These are phyloP conservation scores for Netelia inedita DNA, from an alignment of 2,888 invertebrate species.

Conservation along the genomic window DNA sequence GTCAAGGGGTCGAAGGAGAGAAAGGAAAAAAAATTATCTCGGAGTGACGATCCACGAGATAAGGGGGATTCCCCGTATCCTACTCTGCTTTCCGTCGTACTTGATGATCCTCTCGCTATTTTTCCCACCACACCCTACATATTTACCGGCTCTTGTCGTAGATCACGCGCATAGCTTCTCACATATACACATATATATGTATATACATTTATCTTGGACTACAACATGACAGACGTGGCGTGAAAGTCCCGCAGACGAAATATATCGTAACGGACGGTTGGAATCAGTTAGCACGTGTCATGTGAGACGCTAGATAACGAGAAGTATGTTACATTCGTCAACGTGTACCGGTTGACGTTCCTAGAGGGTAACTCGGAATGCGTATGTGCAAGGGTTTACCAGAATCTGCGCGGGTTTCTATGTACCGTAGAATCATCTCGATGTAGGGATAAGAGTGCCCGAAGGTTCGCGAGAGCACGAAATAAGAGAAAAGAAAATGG, in stretches of 20 bases:
- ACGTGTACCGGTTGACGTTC: background rate
- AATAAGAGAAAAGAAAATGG: background rate
- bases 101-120: slow-evolving; percentile 8
- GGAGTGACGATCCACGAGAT: slow-evolving; percentile 22
- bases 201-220: background rate
- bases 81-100: slow-evolving; percentile 2
- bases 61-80: background rate
- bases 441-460: background rate
- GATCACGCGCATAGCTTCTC: background rate
- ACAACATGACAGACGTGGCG: background rate
- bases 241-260: background rate
- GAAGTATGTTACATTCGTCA: background rate
- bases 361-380: background rate
- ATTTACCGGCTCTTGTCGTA: background rate
- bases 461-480: background rate
- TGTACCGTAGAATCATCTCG: background rate
- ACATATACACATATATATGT: background rate
- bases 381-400: too few species aligned
- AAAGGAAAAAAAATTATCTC: slow-evolving; percentile 19
- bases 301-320: background rate
- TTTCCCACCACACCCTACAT: background rate
- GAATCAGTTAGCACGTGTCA: background rate
- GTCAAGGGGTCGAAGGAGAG: background rate
- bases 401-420: too few species aligned
- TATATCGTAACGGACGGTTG: background rate